phyloP scores from a whole-genome alignment of 2,797 vertebrate species.

The Hippoglossus hippoglossus region DNA sequence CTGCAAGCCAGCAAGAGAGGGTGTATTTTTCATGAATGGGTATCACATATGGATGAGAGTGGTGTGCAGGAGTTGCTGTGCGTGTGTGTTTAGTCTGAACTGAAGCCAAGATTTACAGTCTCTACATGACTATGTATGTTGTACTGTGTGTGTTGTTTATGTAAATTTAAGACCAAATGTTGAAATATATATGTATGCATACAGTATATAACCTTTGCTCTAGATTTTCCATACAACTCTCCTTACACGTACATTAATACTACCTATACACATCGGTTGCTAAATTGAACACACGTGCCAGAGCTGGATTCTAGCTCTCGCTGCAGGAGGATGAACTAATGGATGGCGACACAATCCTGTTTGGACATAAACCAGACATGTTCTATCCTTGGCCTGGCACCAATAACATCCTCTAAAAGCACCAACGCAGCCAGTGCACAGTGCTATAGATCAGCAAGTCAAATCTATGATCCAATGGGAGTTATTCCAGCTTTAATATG shows the following conservation, averaged over 20 bases:
- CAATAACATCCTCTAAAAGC: slow-evolving; percentile 22
- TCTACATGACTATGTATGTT: neutral
- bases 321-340: neutral
- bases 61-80: neutral
- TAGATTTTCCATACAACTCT: neutral
- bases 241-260: neutral
- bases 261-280: neutral
- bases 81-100: slow-evolving; percentile 32
- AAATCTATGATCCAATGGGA: neutral
- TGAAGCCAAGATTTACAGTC: slow-evolving; percentile 26
- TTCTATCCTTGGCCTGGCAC: slow-evolving; percentile 10
- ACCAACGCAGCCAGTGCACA: slow-evolving; percentile 1
- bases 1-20: slow-evolving; percentile 29
- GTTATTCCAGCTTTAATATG: too few species aligned
- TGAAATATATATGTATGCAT: neutral
- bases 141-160: neutral
- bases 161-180: neutral
- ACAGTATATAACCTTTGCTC: slow-evolving; percentile 1
- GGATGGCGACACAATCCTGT: slow-evolving; percentile 6
- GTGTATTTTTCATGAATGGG: slow-evolving; percentile 22
- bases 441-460: slow-evolving; percentile 3
- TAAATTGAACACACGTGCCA: neutral
- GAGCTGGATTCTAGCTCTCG: neutral
- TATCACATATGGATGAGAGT: slow-evolving; percentile 44
- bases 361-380: slow-evolving; percentile 22